Base-by-base conservation (phyloP, 2,113 vertebrate species). In the Natator depressus region DNA sequence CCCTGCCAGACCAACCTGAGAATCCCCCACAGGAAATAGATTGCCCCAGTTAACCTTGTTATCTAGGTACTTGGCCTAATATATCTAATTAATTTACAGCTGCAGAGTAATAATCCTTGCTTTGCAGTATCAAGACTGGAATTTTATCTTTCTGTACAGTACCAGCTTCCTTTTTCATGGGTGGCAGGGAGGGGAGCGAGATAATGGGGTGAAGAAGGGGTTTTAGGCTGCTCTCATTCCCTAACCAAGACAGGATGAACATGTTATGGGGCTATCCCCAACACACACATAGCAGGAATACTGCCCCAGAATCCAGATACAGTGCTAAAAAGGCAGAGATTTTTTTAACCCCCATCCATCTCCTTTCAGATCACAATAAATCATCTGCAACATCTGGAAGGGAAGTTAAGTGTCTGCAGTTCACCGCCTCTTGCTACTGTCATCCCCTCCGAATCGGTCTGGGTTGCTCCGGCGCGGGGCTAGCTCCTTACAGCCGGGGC, bases 221-320 rank as follows among this genome's bases (percentile, higher is more conserved):
- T 47, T 11, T 78, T 65, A 4, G 8, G 75, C 53, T 55, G 84
- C 5, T 93, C 87, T 88, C 89, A 94, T 8, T 78, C 85, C 82
- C 69, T 83, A 85, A 1, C 1, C 31, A 4, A 57, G 12, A 29
- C 82, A 10, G 85, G 8, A 65, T 88, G 81, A 14, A 35, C 0
- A 2, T 10, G 35, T 20, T 8, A 11, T 8, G 19, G 55, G 20
- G 14, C 35, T 84, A 69, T 1, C 6, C 80, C 54, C 25, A 82
- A 29, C 87, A 79, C 90, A 42, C 80, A 78, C 1, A 12, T 2
- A 78, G 75, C 38, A 46, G 29, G n/a, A 50, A 65, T 1, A 24
- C 0, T 2, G n/a, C 5, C 25, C 69, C 9, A n/a, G 14, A 85
- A 85, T 51, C 0, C 62, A 1, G 31, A n/a, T 10, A 55, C 0